These are phyloP conservation scores for Mallotus villosus DNA, from an alignment of 2,797 vertebrate species.

Conservation along the genomic window DNA sequence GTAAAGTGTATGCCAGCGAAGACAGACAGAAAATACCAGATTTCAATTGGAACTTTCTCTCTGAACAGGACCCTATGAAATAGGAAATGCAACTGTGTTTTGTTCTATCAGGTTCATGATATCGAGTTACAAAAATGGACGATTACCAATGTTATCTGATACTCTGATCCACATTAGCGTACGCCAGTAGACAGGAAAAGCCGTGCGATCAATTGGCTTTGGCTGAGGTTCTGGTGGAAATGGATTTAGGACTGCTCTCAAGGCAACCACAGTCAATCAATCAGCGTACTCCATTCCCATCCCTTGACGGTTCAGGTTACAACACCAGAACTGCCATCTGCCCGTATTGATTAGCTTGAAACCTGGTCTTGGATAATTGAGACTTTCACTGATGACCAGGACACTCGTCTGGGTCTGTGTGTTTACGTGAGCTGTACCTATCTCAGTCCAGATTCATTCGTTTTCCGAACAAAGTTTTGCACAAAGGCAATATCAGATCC, in stretches of 20 bases:
- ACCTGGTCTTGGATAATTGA: conserved; percentile 23
- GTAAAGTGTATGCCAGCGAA: no score
- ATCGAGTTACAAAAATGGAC: background rate
- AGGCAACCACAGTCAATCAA: conserved; percentile 64
- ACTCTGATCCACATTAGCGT: background rate
- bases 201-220: conserved; percentile 25
- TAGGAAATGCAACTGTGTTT: no score
- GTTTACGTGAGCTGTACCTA: background rate
- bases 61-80: no score
- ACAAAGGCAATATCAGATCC: background rate
- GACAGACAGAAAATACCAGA: conserved; percentile 19
- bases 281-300: conserved; percentile 58
- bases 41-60: no score
- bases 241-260: conserved; percentile 62
- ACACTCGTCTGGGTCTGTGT: conserved; percentile 21
- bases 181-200: conserved; percentile 16
- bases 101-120: background rate
- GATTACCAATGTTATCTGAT: background rate
- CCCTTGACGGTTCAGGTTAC: conserved; percentile 69
- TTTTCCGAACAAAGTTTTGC: background rate
- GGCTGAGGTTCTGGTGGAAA: conserved; percentile 44
- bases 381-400: conserved; percentile 46
- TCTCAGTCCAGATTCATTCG: no score
- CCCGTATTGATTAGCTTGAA: conserved; percentile 63
- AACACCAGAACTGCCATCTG: conserved; percentile 58